Percentiles rank a stretch among this genome's conserved stretches.
phyloP scores from a whole-genome alignment of 2,888 invertebrate species.

The Ophion slaviceki region DNA sequence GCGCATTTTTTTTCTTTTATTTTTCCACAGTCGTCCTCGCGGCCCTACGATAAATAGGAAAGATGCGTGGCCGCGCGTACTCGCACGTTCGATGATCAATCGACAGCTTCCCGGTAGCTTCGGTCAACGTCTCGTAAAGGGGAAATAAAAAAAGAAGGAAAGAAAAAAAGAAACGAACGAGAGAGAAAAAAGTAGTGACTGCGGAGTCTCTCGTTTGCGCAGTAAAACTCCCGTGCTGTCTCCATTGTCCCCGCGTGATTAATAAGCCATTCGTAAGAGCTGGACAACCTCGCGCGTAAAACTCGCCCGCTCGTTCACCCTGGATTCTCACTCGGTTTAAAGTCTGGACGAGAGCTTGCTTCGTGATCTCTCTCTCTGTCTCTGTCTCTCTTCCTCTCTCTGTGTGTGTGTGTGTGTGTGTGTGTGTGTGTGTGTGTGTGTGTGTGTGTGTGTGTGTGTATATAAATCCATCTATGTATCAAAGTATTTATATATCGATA shows the following conservation, averaged over 20 bases:
- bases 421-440: too few relatives aligned
- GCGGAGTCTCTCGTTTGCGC: constrained; percentile 29
- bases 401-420: too few relatives aligned
- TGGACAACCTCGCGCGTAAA: constrained; percentile 65
- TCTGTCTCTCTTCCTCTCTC: constrained; percentile 13
- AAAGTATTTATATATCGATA: too few relatives aligned
- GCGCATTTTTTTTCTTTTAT: constrained; percentile 71
- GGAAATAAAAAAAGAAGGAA: neutral
- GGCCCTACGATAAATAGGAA: constrained; percentile 54
- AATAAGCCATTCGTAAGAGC: constrained; percentile 77
- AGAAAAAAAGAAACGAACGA: neutral
- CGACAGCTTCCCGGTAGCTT: constrained; percentile 79
- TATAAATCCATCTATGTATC: neutral
- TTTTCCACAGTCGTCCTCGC: constrained; percentile 26
- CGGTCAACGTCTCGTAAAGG: constrained; percentile 41
- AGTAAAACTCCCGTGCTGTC: constrained; percentile 43
- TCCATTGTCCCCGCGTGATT: constrained; percentile 75
- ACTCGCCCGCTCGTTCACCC: constrained; percentile 47
- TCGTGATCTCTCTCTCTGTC: constrained; percentile 18
- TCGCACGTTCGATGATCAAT: constrained; percentile 79
- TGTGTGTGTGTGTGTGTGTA: too few relatives aligned
- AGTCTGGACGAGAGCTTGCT: constrained; percentile 20
- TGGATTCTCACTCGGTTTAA: constrained; percentile 5
- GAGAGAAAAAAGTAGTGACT: neutral
- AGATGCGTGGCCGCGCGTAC: constrained; percentile 45